phyloP scores from a whole-genome alignment of 2,797 vertebrate species.

The Oreochromis grahami region DNA sequence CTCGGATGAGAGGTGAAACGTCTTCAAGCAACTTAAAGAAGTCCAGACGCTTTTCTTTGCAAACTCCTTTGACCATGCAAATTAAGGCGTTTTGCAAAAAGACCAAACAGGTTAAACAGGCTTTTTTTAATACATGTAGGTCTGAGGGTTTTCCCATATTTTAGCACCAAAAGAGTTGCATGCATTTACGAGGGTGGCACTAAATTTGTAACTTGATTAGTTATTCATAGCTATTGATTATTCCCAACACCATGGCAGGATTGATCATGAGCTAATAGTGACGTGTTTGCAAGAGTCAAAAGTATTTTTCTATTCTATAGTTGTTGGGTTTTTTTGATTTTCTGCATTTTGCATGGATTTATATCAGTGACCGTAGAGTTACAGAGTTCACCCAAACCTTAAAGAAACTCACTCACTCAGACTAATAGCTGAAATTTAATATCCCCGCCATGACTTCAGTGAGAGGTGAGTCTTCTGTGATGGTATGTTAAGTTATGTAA shows the following conservation, averaged over 20 bases:
- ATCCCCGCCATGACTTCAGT: not conserved
- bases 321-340: rapidly evolving
- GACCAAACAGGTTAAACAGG: not conserved
- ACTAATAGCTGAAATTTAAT: not conserved
- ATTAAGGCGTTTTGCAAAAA: not conserved
- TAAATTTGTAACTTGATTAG: not conserved
- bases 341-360: not conserved
- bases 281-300: not conserved
- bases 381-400: not conserved
- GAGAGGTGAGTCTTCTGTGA: not conserved
- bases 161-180: not conserved
- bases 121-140: not conserved
- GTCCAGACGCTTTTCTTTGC: too few relatives aligned
- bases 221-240: not conserved
- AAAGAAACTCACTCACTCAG: not conserved
- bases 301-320: not conserved
- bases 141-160: not conserved
- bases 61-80: too few relatives aligned
- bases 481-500: not conserved
- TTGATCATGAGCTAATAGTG: not conserved
- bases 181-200: not conserved
- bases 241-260: not conserved
- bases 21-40: too few relatives aligned
- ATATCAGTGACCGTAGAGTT: not conserved
- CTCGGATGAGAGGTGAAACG: too few relatives aligned